These are phyloP conservation scores for Oncorhynchus gorbuscha DNA, from an alignment of 2,113 vertebrate genomes.

Conservation along the genomic window DNA sequence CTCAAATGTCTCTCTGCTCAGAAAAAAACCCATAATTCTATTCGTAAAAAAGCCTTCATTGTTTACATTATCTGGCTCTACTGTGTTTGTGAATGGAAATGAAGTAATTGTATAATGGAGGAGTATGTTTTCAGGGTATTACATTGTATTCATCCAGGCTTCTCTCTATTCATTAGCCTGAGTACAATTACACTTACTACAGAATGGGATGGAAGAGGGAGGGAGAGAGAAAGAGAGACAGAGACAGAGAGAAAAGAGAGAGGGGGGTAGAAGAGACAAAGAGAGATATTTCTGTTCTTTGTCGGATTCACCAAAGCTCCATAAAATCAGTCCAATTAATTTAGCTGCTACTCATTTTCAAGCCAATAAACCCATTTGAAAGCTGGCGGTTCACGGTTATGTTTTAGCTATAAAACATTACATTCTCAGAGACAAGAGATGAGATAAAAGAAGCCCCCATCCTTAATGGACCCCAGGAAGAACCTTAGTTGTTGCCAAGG, in stretches of 20 bases:
- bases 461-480: no score
- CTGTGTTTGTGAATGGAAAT: background rate
- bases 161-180: no score
- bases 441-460: background rate
- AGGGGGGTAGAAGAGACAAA: no score
- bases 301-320: slow-evolving; percentile 17
- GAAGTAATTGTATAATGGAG: slow-evolving; percentile 3
- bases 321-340: slow-evolving; percentile 18
- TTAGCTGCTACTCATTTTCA: slow-evolving; percentile 20
- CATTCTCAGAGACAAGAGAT: slow-evolving; percentile 6
- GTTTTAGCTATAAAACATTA: slow-evolving; percentile 2
- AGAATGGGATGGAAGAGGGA: background rate
- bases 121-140: slow-evolving; percentile 6
- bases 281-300: background rate
- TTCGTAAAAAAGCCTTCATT: background rate
- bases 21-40: background rate
- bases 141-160: slow-evolving; percentile 10
- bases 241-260: background rate
- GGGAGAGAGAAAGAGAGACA: background rate
- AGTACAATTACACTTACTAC: background rate
- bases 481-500: no score
- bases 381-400: background rate
- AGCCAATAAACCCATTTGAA: background rate
- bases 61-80: slow-evolving; percentile 19
- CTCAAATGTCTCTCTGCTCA: no score